Conservation (phyloP, 2,797 vertebrate species). For the Tachyglossus aculeatus region DNA sequence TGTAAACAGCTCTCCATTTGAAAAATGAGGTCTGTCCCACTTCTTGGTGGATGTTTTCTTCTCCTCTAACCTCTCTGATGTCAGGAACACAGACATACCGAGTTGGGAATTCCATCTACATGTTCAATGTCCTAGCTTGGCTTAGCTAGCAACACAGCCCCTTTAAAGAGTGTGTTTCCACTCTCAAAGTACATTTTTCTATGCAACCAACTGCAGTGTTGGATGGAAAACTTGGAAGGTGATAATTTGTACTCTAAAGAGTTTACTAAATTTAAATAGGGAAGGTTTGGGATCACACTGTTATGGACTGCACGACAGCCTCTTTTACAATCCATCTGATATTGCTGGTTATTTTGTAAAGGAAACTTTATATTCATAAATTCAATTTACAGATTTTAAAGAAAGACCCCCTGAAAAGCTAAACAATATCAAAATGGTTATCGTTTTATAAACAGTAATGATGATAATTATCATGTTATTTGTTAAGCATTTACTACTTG, state of each 20-base stretch:
- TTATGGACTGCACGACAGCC: slow-evolving; percentile 26
- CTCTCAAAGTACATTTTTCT: slow-evolving; percentile 57
- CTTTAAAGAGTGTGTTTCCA: slow-evolving; percentile 53
- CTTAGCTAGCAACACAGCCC: slow-evolving; percentile 12
- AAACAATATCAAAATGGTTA: neutral
- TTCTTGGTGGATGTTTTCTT: slow-evolving; percentile 52
- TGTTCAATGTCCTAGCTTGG: slow-evolving; percentile 14
- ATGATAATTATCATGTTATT: no score
- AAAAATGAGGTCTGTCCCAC: slow-evolving; percentile 46
- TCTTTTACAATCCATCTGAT: neutral
- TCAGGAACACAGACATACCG: slow-evolving; percentile 12
- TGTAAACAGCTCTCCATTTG: slow-evolving; percentile 59
- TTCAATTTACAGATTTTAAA: neutral
- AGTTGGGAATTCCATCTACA: slow-evolving; percentile 52
- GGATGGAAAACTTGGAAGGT: slow-evolving; percentile 36
- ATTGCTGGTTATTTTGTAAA: neutral
- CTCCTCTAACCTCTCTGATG: slow-evolving; percentile 16
- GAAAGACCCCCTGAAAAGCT: neutral
- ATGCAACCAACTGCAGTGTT: slow-evolving; percentile 12
- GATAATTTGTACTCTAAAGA: slow-evolving; percentile 47
- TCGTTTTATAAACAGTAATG: neutral
- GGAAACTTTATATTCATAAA: neutral
- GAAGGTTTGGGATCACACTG: neutral
- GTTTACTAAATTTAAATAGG: neutral
- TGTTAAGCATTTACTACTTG: no score